Percentiles rank a stretch among this genome's conserved stretches.
Conservation (phyloP, 2,888 invertebrate genomes). For the Dicyrtoma fusca region DNA sequence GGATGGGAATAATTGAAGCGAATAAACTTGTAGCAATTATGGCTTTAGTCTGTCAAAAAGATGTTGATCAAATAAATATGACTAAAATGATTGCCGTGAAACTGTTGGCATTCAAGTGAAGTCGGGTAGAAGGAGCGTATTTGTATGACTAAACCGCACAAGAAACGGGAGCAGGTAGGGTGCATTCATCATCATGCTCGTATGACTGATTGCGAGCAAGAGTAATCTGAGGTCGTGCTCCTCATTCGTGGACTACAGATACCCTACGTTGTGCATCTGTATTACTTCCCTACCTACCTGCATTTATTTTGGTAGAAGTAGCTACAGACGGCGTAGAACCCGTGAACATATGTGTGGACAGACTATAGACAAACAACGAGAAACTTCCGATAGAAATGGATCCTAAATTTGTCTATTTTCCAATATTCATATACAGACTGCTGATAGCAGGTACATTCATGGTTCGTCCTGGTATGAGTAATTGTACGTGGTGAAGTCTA, state of each 20-base stretch:
- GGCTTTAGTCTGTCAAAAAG: slow-evolving; percentile 23
- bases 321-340: neutral
- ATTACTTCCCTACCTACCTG: no score
- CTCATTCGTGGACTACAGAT: neutral
- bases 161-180: slow-evolving; percentile 25
- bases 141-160: slow-evolving; percentile 21
- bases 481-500: no score
- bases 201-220: neutral
- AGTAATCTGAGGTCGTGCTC: neutral
- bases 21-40: neutral
- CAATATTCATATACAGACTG: neutral
- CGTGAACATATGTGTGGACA: neutral
- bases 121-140: slow-evolving; percentile 26
- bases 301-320: neutral
- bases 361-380: no score
- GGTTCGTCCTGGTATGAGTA: neutral
- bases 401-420: neutral
- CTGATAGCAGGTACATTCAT: neutral
- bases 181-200: neutral
- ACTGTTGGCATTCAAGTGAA: slow-evolving; percentile 17
- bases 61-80: slow-evolving; percentile 11
- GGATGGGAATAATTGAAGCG: neutral
- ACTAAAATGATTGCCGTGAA: neutral
- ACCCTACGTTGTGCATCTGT: neutral
- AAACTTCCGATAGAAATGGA: neutral